Percentiles rank a stretch among this genome's conserved stretches.
Evolutionary conservation across 2,888 invertebrate species (phyloP).

Genomic region (Anodontia alba): DNA sequence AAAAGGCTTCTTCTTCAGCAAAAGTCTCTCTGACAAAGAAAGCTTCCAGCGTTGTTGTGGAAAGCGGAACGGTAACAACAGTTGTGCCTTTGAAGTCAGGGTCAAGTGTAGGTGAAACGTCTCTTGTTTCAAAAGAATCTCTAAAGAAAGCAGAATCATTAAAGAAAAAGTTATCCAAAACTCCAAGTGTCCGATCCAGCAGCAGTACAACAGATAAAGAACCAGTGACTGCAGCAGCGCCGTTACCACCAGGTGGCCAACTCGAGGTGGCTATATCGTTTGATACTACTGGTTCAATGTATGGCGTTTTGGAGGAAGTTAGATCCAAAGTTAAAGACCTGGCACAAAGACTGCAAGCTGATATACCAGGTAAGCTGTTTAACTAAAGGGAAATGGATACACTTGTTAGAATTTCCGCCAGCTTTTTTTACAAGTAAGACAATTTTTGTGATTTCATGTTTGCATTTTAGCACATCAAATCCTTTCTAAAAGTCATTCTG

Average conservation of each 20-base stretch:
- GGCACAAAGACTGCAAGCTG: slow-evolving; percentile 71
- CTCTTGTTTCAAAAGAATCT: slow-evolving; percentile 13
- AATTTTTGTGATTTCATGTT: too few relatives aligned
- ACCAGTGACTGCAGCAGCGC: slow-evolving; percentile 34
- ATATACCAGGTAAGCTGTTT: slow-evolving; percentile 75
- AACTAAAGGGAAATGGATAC: too few relatives aligned
- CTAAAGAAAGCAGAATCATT: neutral
- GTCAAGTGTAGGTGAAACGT: slow-evolving; percentile 53
- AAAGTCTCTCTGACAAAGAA: slow-evolving; percentile 33
- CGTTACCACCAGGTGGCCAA: slow-evolving; percentile 61
- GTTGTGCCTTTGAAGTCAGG: slow-evolving; percentile 48
- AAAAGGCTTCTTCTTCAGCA: neutral
- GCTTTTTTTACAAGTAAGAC: too few relatives aligned
- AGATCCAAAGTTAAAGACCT: slow-evolving; percentile 68
- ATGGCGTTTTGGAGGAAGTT: slow-evolving; percentile 70
- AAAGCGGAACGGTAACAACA: slow-evolving; percentile 42
- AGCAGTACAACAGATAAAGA: slow-evolving; percentile 7
- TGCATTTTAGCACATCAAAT: too few relatives aligned
- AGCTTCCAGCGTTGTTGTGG: slow-evolving; percentile 42
- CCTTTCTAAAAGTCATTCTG: neutral
- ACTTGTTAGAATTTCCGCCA: too few relatives aligned
- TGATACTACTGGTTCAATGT: slow-evolving; percentile 81
- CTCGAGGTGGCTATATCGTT: slow-evolving; percentile 79
- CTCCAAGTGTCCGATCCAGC: slow-evolving; percentile 23
- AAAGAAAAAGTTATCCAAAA: slow-evolving; percentile 29